A percentile compares a stretch with the other conserved stretches of the same genome.
These are phyloP conservation scores for Rattus rattus DNA, from an alignment of 2,113 vertebrate genomes.

Conservation along the genomic window DNA sequence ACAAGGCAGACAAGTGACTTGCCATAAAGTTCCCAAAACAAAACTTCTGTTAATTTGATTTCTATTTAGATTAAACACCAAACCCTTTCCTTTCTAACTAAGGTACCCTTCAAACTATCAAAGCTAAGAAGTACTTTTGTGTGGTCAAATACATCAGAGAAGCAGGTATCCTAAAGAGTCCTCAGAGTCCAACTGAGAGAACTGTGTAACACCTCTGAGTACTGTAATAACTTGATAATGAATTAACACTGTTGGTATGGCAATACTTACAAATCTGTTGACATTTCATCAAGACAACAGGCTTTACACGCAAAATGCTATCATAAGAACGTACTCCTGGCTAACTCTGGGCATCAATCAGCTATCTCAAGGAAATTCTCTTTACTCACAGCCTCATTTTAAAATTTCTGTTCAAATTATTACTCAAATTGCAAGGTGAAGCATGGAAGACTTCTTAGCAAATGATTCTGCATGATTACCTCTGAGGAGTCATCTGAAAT, in stretches of 20 bases:
- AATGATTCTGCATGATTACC: slow-evolving; percentile 26
- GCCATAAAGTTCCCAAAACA: slow-evolving; percentile 7
- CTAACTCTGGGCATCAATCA: slow-evolving; percentile 29
- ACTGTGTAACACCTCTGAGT: slow-evolving; percentile 42
- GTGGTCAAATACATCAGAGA: not conserved
- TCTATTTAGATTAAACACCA: slow-evolving; percentile 61
- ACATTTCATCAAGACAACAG: slow-evolving; percentile 19
- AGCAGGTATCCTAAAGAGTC: not conserved
- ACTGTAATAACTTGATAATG: slow-evolving; percentile 60
- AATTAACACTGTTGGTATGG: slow-evolving; percentile 48
- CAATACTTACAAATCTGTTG: slow-evolving; percentile 40
- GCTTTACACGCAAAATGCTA: slow-evolving; percentile 36
- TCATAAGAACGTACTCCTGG: slow-evolving; percentile 18
- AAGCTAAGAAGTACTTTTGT: slow-evolving; percentile 31
- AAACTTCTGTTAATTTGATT: slow-evolving; percentile 50
- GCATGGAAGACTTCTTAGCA: not conserved
- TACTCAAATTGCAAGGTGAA: not conserved
- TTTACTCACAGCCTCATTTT: not conserved
- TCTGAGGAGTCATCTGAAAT: not conserved
- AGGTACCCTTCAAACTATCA: not conserved
- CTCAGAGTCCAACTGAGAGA: slow-evolving; percentile 21
- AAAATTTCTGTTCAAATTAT: slow-evolving; percentile 46
- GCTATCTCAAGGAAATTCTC: not conserved
- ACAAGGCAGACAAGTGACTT: slow-evolving; percentile 45
- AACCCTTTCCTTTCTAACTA: slow-evolving; percentile 33